phyloP scores from a whole-genome alignment of 2,888 invertebrate genomes.

The Platycheirus albimanus region DNA sequence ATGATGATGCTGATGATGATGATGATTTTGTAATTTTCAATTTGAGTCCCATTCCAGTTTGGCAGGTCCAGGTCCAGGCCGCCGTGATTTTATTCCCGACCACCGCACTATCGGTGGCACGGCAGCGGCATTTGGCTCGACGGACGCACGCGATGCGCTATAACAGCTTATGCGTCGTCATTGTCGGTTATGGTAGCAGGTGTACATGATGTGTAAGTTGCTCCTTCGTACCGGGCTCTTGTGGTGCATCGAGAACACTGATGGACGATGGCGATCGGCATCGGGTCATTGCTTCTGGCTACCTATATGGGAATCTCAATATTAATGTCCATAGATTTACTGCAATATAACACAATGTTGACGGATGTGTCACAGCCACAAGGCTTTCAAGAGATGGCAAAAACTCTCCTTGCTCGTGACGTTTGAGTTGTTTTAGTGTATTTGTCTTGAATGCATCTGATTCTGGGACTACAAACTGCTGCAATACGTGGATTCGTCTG shows the following conservation, averaged over 20 bases:
- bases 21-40: conserved; percentile 72
- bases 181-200: conserved; percentile 41
- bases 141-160: too few relatives aligned
- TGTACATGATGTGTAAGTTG: conserved; percentile 37
- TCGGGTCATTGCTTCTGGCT: conserved; percentile 35
- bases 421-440: conserved; percentile 7
- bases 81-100: conserved; percentile 14
- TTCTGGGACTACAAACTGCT: background rate
- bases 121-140: background rate
- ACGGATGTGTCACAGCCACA: conserved; percentile 65
- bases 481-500: background rate
- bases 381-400: conserved; percentile 27
- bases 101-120: background rate
- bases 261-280: background rate
- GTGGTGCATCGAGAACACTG: conserved; percentile 7
- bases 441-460: conserved; percentile 1
- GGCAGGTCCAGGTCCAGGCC: conserved; percentile 32
- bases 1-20: conserved; percentile 38
- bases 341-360: conserved; percentile 37
- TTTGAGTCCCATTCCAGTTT: conserved; percentile 59
- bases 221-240: background rate
- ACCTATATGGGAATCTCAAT: conserved; percentile 52
- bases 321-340: conserved; percentile 51
- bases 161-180: background rate
- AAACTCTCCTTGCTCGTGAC: conserved; percentile 15